These are phyloP conservation scores for Nothocercus julius DNA, from an alignment of 2,113 vertebrate species.

Conservation along the genomic window DNA sequence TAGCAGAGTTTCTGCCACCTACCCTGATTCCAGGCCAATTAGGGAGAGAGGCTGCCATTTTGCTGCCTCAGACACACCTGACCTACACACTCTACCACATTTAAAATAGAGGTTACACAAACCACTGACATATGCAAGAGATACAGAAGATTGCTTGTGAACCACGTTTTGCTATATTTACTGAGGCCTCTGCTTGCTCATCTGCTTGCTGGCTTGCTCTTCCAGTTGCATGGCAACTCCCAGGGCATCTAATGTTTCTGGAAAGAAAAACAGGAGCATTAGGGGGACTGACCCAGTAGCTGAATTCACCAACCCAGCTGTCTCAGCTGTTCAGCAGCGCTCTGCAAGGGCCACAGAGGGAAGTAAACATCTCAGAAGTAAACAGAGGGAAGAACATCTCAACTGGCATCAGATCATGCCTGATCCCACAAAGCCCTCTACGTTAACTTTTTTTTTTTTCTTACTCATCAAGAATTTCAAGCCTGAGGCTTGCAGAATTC, in stretches of 20 bases:
- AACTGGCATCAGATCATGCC: not conserved
- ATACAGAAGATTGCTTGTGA: conserved; percentile 9
- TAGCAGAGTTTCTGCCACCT: not conserved
- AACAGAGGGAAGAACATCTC: not conserved
- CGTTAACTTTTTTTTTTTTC: not conserved
- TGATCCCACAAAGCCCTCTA: not conserved
- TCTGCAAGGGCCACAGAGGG: not conserved
- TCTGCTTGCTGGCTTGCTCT: conserved; percentile 81
- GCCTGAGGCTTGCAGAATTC: not conserved
- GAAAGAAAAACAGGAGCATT: not conserved
- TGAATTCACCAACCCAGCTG: not conserved
- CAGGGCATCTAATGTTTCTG: conserved; percentile 75
- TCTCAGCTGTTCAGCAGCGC: not conserved
- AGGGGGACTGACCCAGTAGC: not conserved
- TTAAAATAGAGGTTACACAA: conserved; percentile 13
- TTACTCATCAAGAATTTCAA: not conserved
- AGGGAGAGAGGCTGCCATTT: not conserved
- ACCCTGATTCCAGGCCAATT: not conserved
- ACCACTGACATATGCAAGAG: not conserved
- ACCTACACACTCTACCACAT: not conserved
- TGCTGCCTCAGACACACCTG: not conserved
- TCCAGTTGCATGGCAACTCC: conserved; percentile 78
- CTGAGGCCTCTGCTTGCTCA: conserved; percentile 63
- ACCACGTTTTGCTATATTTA: conserved; percentile 42
- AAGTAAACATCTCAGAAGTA: not conserved